Conservation (phyloP, 2,888 invertebrate genomes). For the Ormyrus rosae region DNA sequence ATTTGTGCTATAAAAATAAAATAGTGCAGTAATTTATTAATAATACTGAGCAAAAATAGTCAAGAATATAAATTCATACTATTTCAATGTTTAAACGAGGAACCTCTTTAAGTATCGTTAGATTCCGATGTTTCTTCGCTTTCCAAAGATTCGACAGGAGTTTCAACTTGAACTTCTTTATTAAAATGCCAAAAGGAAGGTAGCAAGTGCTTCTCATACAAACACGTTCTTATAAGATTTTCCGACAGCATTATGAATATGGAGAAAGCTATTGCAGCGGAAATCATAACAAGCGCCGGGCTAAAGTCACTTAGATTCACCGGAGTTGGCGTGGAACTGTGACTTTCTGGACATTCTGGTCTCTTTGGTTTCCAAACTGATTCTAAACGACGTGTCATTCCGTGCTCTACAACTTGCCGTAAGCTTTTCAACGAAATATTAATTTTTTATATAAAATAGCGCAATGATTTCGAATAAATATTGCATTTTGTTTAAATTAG, state of each 20-base stretch:
- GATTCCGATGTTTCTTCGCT: too few species aligned
- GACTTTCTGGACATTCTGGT: conserved; percentile 66
- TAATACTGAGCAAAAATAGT: background rate
- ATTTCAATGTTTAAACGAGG: too few species aligned
- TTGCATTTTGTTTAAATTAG: too few species aligned
- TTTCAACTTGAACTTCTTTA: background rate
- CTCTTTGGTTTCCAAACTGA: conserved; percentile 63
- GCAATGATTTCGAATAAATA: too few species aligned
- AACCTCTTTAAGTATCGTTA: too few species aligned
- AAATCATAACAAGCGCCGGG: conserved; percentile 64
- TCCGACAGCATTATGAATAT: conserved; percentile 61
- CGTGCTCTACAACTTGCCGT: conserved; percentile 64
- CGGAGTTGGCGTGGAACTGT: conserved; percentile 64
- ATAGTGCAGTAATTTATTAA: conserved; percentile 1
- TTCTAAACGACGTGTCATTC: conserved; percentile 61
- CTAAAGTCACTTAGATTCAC: conserved; percentile 65
- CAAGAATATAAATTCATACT: too few species aligned
- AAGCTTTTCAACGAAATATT: conserved; percentile 58
- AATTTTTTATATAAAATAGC: too few species aligned
- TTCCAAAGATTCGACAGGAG: background rate
- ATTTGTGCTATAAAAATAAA: background rate
- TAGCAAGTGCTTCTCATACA: background rate
- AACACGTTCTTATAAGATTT: conserved; percentile 45
- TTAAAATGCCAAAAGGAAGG: background rate
- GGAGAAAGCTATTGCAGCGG: conserved; percentile 58